These are phyloP conservation scores for Oxygymnocypris stewartii DNA, from an alignment of 2,113 vertebrate genomes.

Conservation along the genomic window DNA sequence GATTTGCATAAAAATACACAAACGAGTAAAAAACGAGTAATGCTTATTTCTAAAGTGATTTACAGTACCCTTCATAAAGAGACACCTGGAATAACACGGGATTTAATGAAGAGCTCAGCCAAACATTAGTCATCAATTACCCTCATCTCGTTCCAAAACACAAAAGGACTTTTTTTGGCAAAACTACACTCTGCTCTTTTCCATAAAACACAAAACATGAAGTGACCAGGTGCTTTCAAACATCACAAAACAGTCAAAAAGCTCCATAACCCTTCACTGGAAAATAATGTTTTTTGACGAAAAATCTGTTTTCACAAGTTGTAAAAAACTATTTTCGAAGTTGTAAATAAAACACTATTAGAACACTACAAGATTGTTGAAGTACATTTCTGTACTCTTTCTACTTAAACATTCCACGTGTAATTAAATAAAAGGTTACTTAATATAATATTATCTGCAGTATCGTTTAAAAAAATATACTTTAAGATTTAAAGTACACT, in stretches of 20 bases:
- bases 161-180: neutral
- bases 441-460: neutral
- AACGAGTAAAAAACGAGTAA: too few relatives aligned
- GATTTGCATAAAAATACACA: constrained; percentile 35
- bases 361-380: neutral
- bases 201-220: neutral
- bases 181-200: neutral
- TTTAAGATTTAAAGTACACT: neutral
- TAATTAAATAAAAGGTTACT: too few relatives aligned
- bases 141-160: neutral
- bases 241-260: neutral
- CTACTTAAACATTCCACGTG: too few relatives aligned
- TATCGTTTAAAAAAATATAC: neutral
- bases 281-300: neutral
- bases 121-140: neutral
- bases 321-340: too few relatives aligned
- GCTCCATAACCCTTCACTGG: neutral
- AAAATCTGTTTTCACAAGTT: too few relatives aligned
- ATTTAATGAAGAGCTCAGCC: neutral
- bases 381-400: neutral
- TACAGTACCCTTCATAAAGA: neutral
- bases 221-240: neutral
- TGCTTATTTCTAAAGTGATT: neutral
- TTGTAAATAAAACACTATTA: too few relatives aligned
- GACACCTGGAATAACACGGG: neutral